Evolutionary conservation across 2,797 vertebrate genomes (phyloP).

Genomic region (Danio choprae): DNA sequence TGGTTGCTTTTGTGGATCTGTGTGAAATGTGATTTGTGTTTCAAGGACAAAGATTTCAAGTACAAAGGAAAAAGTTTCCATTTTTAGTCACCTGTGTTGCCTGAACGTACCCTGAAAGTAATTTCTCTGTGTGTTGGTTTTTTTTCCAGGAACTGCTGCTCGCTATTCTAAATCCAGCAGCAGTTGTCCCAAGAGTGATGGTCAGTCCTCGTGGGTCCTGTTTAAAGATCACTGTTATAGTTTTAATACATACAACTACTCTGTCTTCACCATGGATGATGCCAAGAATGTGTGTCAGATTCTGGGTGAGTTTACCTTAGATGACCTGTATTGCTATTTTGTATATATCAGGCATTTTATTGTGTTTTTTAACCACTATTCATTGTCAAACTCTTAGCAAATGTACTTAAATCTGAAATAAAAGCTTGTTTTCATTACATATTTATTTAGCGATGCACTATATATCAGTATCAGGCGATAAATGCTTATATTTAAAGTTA

Average conservation of each 20-base stretch:
- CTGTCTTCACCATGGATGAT: constrained; percentile 75
- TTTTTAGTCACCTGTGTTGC: too few species aligned
- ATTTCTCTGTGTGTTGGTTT: background rate
- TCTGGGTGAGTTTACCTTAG: constrained; percentile 75
- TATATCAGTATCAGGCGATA: too few species aligned
- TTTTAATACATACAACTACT: constrained; percentile 87
- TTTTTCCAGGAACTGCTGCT: constrained; percentile 68
- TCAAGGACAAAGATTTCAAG: too few species aligned
- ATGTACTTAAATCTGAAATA: too few species aligned
- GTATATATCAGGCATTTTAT: too few species aligned
- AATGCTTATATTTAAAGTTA: too few species aligned
- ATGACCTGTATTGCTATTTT: background rate
- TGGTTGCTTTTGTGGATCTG: too few species aligned
- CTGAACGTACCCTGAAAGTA: background rate
- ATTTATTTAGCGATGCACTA: too few species aligned
- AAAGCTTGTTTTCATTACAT: too few species aligned
- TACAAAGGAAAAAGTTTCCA: too few species aligned
- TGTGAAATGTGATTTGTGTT: too few species aligned
- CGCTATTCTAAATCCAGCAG: constrained; percentile 55
- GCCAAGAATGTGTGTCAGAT: constrained; percentile 82
- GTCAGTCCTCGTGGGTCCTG: constrained; percentile 81
- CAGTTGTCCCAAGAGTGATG: constrained; percentile 74
- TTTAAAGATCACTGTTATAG: constrained; percentile 86
- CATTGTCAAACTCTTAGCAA: too few species aligned
- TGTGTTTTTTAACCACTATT: background rate